Base-by-base conservation (phyloP, 2,888 invertebrate genomes). In the Nemotelus pantherinus region DNA sequence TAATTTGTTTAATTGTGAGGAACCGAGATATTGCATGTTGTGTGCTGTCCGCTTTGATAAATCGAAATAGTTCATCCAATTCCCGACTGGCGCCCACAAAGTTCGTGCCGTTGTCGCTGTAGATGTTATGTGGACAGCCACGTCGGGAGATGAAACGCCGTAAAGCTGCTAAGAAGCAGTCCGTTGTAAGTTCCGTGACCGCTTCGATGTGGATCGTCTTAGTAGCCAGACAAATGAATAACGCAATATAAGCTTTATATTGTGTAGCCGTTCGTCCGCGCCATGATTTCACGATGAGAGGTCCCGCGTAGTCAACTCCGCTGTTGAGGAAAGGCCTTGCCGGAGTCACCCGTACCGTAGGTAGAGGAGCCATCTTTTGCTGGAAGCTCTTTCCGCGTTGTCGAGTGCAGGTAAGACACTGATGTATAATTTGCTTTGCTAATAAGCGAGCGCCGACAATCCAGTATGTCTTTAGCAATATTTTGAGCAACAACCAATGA, bases 401-500 rank as follows among this genome's bases (percentile, higher is more conserved):
- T 58, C 58, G 9, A 25, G 58, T 25, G 50, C 50, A 50, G 4
- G 4, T 50, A n/a, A 58, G n/a, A 25, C 58, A 58, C 6, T 25
- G 6, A 10, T 2, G 10, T 6, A 58, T 25, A 58, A 58, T 25
- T 6, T 25, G 6, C 6, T 25, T 10, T 6, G 39, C 39, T n/a
- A 6, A 6, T 6, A 6, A n/a, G 25, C 58, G 58, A 2, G n/a
- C 3, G 25, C 25, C 58, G 9, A 58, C 6, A 6, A 25, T 10
- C 58, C 58, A 58, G 25, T 58, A 58, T 58, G n/a, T 10, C 39
- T 58, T 25, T 58, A n/a, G n/a, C n/a, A n/a, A n/a, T n/a, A n/a
- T n/a, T n/a, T n/a, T n/a, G n/a, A n/a, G n/a, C n/a, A n/a, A n/a
- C n/a, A n/a, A n/a, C n/a, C n/a, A n/a, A n/a, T n/a, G n/a, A n/a